These are phyloP conservation scores for Agrochola macilenta DNA, from an alignment of 2,888 invertebrate genomes.

Conservation along the genomic window DNA sequence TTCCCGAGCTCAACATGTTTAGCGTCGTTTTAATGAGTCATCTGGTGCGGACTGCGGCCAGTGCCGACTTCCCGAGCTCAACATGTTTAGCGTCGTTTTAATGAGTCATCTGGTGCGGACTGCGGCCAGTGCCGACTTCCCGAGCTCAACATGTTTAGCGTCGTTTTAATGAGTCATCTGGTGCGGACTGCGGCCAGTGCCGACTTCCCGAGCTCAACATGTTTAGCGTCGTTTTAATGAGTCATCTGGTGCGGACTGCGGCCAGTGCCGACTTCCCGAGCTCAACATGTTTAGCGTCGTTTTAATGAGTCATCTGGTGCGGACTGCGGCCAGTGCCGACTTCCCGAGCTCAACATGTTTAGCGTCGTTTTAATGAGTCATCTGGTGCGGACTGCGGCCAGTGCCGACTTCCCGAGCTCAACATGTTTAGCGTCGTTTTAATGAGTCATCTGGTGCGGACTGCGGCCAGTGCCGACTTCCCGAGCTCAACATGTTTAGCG, in stretches of 20 bases:
- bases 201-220: slow-evolving; percentile 15
- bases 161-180: slow-evolving; percentile 7
- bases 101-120: slow-evolving; percentile 6
- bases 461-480: slow-evolving; percentile 12
- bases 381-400: background rate
- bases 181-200: background rate
- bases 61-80: slow-evolving; percentile 17
- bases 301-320: slow-evolving; percentile 7
- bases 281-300: slow-evolving; percentile 6
- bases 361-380: slow-evolving; percentile 6
- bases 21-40: slow-evolving; percentile 6
- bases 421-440: slow-evolving; percentile 1
- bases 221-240: slow-evolving; percentile 2
- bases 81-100: slow-evolving; percentile 1
- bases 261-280: slow-evolving; percentile 13
- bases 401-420: slow-evolving; percentile 17
- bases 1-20: slow-evolving; percentile 2
- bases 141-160: slow-evolving; percentile 5
- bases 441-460: slow-evolving; percentile 6
- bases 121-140: slow-evolving; percentile 12
- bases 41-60: background rate
- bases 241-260: background rate
- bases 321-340: slow-evolving; percentile 12
- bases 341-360: slow-evolving; percentile 2
- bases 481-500: slow-evolving; percentile 5